Evolutionary conservation across 2,113 vertebrate species (phyloP).

Genomic region (Oryzias celebensis): DNA sequence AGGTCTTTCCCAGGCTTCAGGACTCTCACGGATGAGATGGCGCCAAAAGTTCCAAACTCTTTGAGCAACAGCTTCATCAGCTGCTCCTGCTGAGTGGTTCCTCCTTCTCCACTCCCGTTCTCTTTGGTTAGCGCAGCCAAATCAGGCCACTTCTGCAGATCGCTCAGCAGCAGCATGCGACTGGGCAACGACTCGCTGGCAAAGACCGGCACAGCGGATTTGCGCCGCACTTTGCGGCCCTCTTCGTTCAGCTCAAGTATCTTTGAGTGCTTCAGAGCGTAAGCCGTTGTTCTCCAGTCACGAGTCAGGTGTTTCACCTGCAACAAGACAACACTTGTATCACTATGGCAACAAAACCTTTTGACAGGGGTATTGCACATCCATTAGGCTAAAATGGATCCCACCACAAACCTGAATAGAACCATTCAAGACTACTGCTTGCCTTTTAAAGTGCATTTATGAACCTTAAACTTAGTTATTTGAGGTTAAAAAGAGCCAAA

Average conservation of each 20-base stretch:
- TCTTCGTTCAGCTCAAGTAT: constrained; percentile 90
- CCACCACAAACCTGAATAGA: neutral
- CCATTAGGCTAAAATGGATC: neutral
- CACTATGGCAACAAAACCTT: constrained; percentile 13
- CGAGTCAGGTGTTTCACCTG: constrained; percentile 96
- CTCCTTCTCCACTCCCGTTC: constrained; percentile 66
- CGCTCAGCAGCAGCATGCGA: constrained; percentile 92
- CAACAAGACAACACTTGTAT: constrained; percentile 23
- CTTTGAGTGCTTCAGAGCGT: constrained; percentile 86
- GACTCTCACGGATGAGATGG: constrained; percentile 89
- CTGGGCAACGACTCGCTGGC: constrained; percentile 92
- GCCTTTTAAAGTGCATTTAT: neutral
- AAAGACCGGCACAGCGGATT: constrained; percentile 86
- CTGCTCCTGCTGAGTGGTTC: constrained; percentile 82
- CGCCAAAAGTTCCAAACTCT: constrained; percentile 87
- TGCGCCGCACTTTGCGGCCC: constrained; percentile 89
- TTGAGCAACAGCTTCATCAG: constrained; percentile 95
- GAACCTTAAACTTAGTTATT: neutral
- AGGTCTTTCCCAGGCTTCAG: constrained; percentile 91
- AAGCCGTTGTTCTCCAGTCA: constrained; percentile 95
- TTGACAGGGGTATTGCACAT: neutral
- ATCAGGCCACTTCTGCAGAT: constrained; percentile 84
- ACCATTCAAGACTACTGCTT: neutral
- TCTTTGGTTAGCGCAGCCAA: constrained; percentile 68
- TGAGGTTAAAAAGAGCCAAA: neutral